Base-by-base conservation (phyloP, 2,888 invertebrate genomes). In the Orchestes rusci region DNA sequence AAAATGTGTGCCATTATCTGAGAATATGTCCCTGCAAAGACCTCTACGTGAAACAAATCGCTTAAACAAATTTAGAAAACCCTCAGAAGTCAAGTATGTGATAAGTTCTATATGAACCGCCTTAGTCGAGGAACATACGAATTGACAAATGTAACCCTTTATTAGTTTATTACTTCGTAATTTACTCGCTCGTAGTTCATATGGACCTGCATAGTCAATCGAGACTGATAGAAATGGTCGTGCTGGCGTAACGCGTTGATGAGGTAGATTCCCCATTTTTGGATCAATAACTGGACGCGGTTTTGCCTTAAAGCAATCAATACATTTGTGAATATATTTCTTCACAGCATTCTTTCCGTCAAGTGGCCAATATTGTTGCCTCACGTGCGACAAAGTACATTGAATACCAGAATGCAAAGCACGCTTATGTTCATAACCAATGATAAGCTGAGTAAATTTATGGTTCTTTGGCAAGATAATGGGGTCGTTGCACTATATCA, bases 71-170 rank as follows among this genome's bases (percentile, higher is more conserved):
- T 13, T 38, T 35, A 23, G 42, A 35, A 39, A 52, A 13, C 17
- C 34, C 13, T 48, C 37, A 10, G 41, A 40, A 10, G 34, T 43
- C 13, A 49, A 35, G 32, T 51, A 40, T 17, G 31, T 39, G 10
- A 48, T 40, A 18, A 41, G 17, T 18, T 50, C 50, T n/a, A 50
- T 13, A 28, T 53, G 53, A 10, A 41, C 35, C 8, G 53, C 49
- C 16, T 47, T 51, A n/a, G 51, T 49, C 4, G 16, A n/a, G 20
- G 46, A 35, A 39, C 51, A 50, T 10, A 52, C 33, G 44, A 46
- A 52, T 20, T 51, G 31, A 34, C 43, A 47, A 8, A 53, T 3
- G 15, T 50, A 50, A 17, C 39, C 33, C 31, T 51, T 51, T 10
- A 51, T 39, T 15, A 51, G 7, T 28, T 16, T 29, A 29, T 39